phyloP scores from a whole-genome alignment of 2,888 invertebrate species.

The Argyra leucocephala region DNA sequence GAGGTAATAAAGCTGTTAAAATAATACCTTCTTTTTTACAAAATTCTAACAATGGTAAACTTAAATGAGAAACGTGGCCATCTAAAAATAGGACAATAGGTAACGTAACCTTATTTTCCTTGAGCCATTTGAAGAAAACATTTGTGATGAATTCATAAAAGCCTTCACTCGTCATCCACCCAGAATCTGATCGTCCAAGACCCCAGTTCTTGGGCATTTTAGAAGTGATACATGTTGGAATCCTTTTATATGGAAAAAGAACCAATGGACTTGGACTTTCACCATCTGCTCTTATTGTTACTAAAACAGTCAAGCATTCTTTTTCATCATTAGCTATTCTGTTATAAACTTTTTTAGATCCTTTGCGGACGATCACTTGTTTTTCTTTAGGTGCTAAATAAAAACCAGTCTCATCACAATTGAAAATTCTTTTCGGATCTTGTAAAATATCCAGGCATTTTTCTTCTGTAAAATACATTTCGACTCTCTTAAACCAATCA shows the following conservation, averaged over 20 bases:
- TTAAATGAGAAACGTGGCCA: slow-evolving; percentile 12
- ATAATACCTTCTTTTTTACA: slow-evolving; percentile 5
- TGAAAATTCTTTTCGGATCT: slow-evolving; percentile 31
- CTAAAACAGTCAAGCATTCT: neutral
- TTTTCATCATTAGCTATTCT: slow-evolving; percentile 6
- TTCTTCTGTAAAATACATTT: slow-evolving; percentile 26
- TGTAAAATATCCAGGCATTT: slow-evolving; percentile 25
- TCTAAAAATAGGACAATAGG: slow-evolving; percentile 35
- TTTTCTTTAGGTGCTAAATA: slow-evolving; percentile 34
- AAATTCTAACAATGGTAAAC: slow-evolving; percentile 17
- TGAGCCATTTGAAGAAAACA: slow-evolving; percentile 27
- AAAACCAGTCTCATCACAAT: slow-evolving; percentile 37
- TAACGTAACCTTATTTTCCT: neutral
- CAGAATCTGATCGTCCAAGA: slow-evolving; percentile 37
- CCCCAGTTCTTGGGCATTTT: slow-evolving; percentile 28
- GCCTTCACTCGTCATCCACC: slow-evolving; percentile 24
- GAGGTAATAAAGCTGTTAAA: neutral
- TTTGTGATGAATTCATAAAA: slow-evolving; percentile 8
- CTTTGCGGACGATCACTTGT: slow-evolving; percentile 27
- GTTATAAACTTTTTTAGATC: neutral
- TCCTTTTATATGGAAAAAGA: slow-evolving; percentile 8
- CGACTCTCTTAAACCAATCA: slow-evolving; percentile 31
- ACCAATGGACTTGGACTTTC: slow-evolving; percentile 5
- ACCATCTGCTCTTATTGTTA: slow-evolving; percentile 8
- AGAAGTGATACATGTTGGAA: neutral